Percentiles rank a stretch among this genome's conserved stretches.
phyloP scores from a whole-genome alignment of 2,888 invertebrate genomes.

The Ophraella communa region DNA sequence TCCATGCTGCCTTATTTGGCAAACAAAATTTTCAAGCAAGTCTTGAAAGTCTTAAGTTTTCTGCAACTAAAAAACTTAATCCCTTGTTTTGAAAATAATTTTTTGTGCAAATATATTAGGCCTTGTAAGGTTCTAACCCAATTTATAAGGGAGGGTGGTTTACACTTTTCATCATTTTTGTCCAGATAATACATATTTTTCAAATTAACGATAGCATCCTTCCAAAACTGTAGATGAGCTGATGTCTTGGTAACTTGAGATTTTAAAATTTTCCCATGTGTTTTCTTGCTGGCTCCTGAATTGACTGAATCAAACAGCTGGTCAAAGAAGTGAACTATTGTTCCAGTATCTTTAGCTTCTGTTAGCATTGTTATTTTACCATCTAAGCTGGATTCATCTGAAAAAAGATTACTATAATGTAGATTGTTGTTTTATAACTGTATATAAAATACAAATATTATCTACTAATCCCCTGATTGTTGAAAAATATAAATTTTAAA shows the following conservation, averaged over 20 bases:
- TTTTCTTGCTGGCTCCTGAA: background rate
- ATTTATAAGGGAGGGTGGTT: background rate
- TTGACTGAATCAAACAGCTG: background rate
- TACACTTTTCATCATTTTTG: background rate
- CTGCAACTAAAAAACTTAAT: background rate
- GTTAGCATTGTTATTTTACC: background rate
- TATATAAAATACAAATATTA: no score
- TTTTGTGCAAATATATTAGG: background rate
- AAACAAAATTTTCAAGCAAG: background rate
- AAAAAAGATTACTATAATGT: no score
- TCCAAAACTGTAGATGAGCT: background rate
- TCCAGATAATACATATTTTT: background rate
- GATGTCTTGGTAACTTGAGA: background rate
- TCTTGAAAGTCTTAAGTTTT: constrained; percentile 3
- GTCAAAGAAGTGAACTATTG: background rate
- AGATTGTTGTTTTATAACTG: no score
- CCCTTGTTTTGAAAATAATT: background rate
- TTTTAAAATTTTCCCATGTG: background rate
- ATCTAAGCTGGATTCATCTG: background rate
- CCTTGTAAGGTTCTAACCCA: background rate
- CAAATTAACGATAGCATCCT: background rate
- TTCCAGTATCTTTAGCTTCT: background rate
- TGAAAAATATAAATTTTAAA: no score
- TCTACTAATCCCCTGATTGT: no score
- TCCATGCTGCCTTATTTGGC: background rate